These are phyloP conservation scores for Oscheius onirici DNA, from an alignment of 2,888 invertebrate genomes.

Conservation along the genomic window DNA sequence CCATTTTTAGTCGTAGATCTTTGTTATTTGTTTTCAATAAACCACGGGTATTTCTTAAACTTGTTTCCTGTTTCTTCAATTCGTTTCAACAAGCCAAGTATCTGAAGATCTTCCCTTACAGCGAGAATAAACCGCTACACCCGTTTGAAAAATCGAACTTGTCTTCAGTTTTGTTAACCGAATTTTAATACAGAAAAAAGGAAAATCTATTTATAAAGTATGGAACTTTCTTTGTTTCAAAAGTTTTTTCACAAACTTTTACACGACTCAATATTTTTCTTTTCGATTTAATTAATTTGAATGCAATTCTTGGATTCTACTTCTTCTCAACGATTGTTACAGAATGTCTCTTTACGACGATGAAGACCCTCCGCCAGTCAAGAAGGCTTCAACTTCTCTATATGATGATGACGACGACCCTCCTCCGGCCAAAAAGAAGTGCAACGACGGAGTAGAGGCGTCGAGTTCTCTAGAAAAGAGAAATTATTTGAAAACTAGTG, in stretches of 20 bases:
- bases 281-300: too few species aligned
- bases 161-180: too few species aligned
- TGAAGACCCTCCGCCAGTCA: constrained; percentile 1
- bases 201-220: constrained; percentile 8
- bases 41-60: background rate
- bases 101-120: background rate
- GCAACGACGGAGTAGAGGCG: background rate
- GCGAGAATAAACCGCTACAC: background rate
- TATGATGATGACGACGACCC: background rate
- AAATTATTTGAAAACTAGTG: background rate
- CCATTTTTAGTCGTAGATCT: background rate
- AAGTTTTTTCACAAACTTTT: too few species aligned
- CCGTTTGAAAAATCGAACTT: background rate
- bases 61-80: background rate
- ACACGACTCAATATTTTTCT: too few species aligned
- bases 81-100: background rate
- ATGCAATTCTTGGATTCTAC: too few species aligned
- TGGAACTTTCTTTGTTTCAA: too few species aligned
- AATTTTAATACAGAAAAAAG: constrained; percentile 19
- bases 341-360: constrained; percentile 9
- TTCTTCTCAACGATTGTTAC: too few species aligned
- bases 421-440: background rate
- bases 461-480: background rate
- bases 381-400: background rate
- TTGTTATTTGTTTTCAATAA: background rate